Evolutionary conservation across 1,140 invertebrate genomes (phyloP).

Genomic region (Drosophila rufa): DNA sequence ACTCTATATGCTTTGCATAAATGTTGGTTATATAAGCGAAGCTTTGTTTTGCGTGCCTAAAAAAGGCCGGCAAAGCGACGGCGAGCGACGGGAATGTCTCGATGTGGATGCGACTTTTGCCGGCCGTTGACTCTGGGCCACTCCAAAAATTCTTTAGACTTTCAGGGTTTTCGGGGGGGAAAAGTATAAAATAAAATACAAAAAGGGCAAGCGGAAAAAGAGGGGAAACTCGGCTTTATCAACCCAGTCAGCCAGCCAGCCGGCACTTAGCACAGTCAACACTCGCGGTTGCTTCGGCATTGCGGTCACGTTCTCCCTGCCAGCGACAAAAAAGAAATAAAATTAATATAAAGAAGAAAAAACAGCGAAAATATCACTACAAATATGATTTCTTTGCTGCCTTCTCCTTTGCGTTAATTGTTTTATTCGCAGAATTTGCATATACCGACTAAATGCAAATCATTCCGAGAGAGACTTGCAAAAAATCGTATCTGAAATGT

Average conservation of each 20-base stretch:
- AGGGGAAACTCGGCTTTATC: constrained; percentile 51
- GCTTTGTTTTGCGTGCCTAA: constrained; percentile 76
- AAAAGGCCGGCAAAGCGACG: constrained; percentile 63
- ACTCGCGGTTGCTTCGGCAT: constrained; percentile 60
- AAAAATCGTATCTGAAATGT: constrained; percentile 39
- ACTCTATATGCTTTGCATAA: constrained; percentile 22
- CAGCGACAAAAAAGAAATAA: constrained; percentile 29
- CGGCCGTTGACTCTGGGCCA: constrained; percentile 71
- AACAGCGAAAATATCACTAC: constrained; percentile 30
- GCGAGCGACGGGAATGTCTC: not conserved
- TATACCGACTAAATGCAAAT: constrained; percentile 42
- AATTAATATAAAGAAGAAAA: constrained; percentile 32
- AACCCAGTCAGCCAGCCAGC: constrained; percentile 35
- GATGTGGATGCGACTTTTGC: constrained; percentile 45
- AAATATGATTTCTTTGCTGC: constrained; percentile 55
- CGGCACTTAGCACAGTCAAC: constrained; percentile 56
- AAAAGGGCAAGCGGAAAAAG: not conserved
- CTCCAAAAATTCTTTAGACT: constrained; percentile 57
- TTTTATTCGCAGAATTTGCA: constrained; percentile 78
- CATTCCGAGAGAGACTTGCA: constrained; percentile 16
- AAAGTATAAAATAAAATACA: not conserved
- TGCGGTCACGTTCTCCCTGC: constrained; percentile 78
- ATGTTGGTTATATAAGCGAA: constrained; percentile 42
- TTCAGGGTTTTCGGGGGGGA: constrained; percentile 7
- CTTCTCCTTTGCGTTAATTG: constrained; percentile 72